Conservation (phyloP, 1,140 invertebrate species). For the Aphis gossypii region DNA sequence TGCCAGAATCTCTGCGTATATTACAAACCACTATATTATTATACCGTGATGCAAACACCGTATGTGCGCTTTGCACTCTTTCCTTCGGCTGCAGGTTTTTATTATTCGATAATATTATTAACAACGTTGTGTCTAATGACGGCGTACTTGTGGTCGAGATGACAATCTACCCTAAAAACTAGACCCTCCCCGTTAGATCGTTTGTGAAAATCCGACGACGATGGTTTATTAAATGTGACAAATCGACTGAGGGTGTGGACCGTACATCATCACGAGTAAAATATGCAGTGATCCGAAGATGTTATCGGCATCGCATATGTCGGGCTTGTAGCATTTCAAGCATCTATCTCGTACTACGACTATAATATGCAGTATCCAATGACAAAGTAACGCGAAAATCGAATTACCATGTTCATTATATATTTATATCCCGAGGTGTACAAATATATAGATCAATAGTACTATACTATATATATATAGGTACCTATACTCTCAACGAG, state of each 20-base stretch:
- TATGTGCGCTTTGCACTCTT: not conserved
- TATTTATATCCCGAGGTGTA: no score
- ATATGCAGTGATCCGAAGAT: constrained; percentile 1
- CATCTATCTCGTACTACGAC: not conserved
- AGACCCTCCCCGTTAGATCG: not conserved
- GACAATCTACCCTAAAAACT: not conserved
- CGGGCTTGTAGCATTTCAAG: not conserved
- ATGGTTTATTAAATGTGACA: constrained; percentile 52
- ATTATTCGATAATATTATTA: not conserved
- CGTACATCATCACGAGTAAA: not conserved
- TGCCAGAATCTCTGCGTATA: not conserved
- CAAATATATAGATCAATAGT: not conserved
- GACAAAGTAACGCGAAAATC: not conserved
- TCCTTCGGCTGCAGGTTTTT: not conserved
- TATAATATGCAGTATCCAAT: not conserved
- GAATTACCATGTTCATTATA: not conserved
- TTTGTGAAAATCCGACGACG: not conserved
- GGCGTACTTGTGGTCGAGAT: constrained; percentile 10
- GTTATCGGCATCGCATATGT: constrained; percentile 40
- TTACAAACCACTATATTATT: not conserved
- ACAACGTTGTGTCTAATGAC: not conserved
- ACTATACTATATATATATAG: not conserved
- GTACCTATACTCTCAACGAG: not conserved
- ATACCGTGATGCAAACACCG: not conserved
- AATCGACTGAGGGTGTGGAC: not conserved